Evolutionary conservation across 2,113 vertebrate species (phyloP), one percentile per base, ranked within the genome.

Genomic region (Hymenochirus boettgeri): DNA sequence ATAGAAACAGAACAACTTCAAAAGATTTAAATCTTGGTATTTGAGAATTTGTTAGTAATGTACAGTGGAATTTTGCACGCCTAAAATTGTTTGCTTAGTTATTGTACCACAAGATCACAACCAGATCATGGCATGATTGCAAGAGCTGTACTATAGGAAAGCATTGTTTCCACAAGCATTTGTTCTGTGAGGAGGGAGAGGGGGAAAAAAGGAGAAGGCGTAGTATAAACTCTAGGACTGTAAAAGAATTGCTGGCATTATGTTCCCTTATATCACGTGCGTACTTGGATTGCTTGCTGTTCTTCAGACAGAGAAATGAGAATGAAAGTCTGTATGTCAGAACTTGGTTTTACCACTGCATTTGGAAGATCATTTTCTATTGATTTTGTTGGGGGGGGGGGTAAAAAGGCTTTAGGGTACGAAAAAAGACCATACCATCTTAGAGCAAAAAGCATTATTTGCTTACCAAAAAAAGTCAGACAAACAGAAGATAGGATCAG

Each of bases 301-400:
- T 79, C 77, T 80, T 76, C 75, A 82, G 78, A 73, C 79, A 72
- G 78, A 72, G 80, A 62, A 78, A 71, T 22, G 74, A 75, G 77
- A 74, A 74, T 72, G 77, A 80, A 82, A 80, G 73, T 82, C 76
- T 75, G 71, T 77, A 75, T 79, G 80, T 78, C 75, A 50, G 77
- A 84, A 81, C 75, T 80, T 80, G 77, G 33, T 42, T 83, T 82
- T 81, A 79, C 81, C 77, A 75, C 77, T 82, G 80, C 80, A 72
- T 83, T 84, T 81, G 77, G 80, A 86, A 35, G 78, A 84, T 84
- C 78, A n/a, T 73, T 82, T 80, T 79, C 82, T 87, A 86, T 86
- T 86, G 89, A 88, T 87, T 75, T 70, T 77, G 74, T 12, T 23
- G 24, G 21, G 35, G 65, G 33, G 45, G 65, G 65, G 57, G 56